Conservation (phyloP, 64 coral and sea anemone species). For the Acropora tenuis region DNA sequence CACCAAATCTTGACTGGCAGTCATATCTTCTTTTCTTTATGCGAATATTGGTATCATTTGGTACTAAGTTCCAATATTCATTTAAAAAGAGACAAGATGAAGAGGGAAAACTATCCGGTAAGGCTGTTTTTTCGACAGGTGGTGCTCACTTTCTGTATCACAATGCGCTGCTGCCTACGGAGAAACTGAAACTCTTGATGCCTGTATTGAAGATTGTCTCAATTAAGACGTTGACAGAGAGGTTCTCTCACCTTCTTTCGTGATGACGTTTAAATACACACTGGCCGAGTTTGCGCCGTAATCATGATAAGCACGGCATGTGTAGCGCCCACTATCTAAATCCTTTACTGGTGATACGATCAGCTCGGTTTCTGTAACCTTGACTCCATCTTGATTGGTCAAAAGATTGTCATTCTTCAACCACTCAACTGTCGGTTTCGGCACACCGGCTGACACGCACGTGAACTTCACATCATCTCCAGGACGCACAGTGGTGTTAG, state of each 20-base stretch:
- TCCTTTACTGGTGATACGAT: slow-evolving; percentile 22
- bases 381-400: neutral
- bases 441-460: slow-evolving; percentile 57
- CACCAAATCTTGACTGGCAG: neutral
- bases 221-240: too few species aligned
- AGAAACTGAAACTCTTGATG: too few species aligned
- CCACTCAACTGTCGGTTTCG: slow-evolving; percentile 72
- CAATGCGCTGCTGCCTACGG: too few species aligned
- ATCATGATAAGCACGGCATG: slow-evolving; percentile 57
- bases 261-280: slow-evolving; percentile 47
- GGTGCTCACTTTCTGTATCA: too few species aligned
- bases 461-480: slow-evolving; percentile 39
- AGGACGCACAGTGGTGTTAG: neutral
- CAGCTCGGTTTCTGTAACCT: slow-evolving; percentile 15
- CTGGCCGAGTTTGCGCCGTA: slow-evolving; percentile 23
- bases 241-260: slow-evolving; percentile 53
- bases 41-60: too few species aligned
- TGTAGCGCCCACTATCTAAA: slow-evolving; percentile 63
- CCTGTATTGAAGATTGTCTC: neutral
- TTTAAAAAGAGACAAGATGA: too few species aligned
- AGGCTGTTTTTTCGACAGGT: too few species aligned
- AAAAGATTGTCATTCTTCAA: slow-evolving; percentile 59
- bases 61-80: too few species aligned
- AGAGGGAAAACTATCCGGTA: too few species aligned
- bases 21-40: neutral